These are phyloP conservation scores for Psettodes erumei DNA, from an alignment of 2,113 vertebrate species.

Conservation along the genomic window DNA sequence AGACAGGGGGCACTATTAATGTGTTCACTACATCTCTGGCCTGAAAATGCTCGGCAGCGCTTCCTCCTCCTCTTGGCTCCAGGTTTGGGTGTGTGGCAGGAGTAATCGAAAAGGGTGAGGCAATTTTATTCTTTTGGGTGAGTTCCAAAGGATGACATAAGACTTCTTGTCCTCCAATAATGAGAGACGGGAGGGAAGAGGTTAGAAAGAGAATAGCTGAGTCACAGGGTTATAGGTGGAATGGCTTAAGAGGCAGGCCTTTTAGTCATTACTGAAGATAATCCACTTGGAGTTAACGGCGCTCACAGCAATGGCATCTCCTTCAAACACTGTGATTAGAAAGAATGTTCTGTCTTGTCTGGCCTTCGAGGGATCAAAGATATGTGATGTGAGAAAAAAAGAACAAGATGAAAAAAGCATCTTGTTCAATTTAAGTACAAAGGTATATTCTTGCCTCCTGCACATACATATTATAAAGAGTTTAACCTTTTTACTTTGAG, in stretches of 20 bases:
- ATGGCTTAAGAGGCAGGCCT: slow-evolving; percentile 37
- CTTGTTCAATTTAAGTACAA: slow-evolving; percentile 10
- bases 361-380: slow-evolving; percentile 19
- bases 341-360: slow-evolving; percentile 34
- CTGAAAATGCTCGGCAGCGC: slow-evolving; percentile 25
- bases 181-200: slow-evolving; percentile 15
- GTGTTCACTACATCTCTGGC: slow-evolving; percentile 20
- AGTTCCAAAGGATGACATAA: slow-evolving; percentile 50
- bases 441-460: neutral
- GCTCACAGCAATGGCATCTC: slow-evolving; percentile 31
- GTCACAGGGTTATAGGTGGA: slow-evolving; percentile 41
- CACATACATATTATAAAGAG: neutral
- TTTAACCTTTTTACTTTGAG: neutral
- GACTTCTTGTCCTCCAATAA: slow-evolving; percentile 31
- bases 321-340: slow-evolving; percentile 37
- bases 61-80: slow-evolving; percentile 6
- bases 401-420: neutral
- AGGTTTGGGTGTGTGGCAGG: slow-evolving; percentile 7
- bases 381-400: neutral
- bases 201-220: slow-evolving; percentile 11
- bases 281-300: slow-evolving; percentile 44
- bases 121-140: slow-evolving; percentile 47
- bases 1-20: slow-evolving; percentile 42
- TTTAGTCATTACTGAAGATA: slow-evolving; percentile 49
- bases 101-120: slow-evolving; percentile 29